Evolutionary conservation across 2,888 invertebrate species (phyloP).

Genomic region (Heteromyza rotundicornis): DNA sequence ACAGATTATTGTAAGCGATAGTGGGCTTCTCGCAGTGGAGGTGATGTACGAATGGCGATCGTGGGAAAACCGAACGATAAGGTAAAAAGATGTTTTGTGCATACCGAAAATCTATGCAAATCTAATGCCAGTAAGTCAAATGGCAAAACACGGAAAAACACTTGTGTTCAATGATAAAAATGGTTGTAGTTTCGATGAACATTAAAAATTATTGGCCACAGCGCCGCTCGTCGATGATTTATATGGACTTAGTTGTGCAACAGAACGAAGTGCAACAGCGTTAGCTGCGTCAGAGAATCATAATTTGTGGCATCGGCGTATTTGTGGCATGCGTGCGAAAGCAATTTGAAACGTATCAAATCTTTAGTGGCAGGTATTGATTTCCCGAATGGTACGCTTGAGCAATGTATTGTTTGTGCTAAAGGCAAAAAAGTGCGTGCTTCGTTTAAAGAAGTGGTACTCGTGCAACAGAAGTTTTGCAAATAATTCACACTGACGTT

Average conservation of each 20-base stretch:
- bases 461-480: conserved; percentile 16
- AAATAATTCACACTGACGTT: conserved; percentile 23
- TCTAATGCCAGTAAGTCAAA: conserved; percentile 26
- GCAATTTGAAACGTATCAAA: conserved; percentile 17
- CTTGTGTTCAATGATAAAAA: conserved; percentile 23
- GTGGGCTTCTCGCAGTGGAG: background rate
- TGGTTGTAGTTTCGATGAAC: conserved; percentile 20
- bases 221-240: conserved; percentile 14
- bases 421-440: conserved; percentile 20
- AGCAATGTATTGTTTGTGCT: conserved; percentile 16
- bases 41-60: background rate
- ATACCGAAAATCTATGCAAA: conserved; percentile 19
- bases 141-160: conserved; percentile 26
- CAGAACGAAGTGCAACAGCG: conserved; percentile 10
- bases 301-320: conserved; percentile 18
- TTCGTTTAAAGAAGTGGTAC: conserved; percentile 16
- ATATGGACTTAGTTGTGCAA: conserved; percentile 15
- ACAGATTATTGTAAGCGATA: conserved; percentile 15
- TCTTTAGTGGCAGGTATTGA: conserved; percentile 7
- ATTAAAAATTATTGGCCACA: conserved; percentile 12
- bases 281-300: conserved; percentile 13
- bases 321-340: conserved; percentile 22
- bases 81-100: too few relatives aligned
- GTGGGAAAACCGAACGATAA: too few relatives aligned
- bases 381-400: conserved; percentile 14